Base-by-base conservation (phyloP, 2,888 invertebrate species). In the Loripinus fragilis region DNA sequence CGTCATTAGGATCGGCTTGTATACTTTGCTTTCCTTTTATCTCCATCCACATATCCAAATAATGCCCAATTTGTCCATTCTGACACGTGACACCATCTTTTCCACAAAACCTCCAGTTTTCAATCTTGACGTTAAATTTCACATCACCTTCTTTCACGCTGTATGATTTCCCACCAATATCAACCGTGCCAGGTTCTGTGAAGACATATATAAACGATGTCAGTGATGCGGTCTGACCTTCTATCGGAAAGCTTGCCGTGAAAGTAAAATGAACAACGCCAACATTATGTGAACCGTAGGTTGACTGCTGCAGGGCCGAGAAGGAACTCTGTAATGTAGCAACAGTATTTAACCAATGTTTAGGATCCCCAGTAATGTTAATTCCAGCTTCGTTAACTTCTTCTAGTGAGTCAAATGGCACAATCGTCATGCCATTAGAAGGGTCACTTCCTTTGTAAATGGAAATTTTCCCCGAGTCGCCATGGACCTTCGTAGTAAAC, bases 91-190 rank as follows among this genome's bases (percentile, higher is more conserved):
- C 74, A 23, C 66, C 64, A 25, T 8, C 38, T 0, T 28, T 35
- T 5, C 79, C 76, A 71, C 84, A 84, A 67, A 84, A 84, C 23
- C 72, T 41, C 84, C 84, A 84, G 3, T 74, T 52, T 3, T 77
- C 60, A 17, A 84, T 74, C 38, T 71, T 42, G 0, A 81, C 79
- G 65, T 80, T 81, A 52, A 84, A 84, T 68, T 84, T 84, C 65
- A 84, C 69, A 20, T 68, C 66, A 15, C 84, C 84, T 15, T 52
- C 8, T 1, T 60, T 55, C 7, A 84, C 79, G 1, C 65, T 42
- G 0, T 66, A 48, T 3, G 71, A 48, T 28, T 79, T 50, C 0
- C 78, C 81, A 60, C 48, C 73, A 1, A 79, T 70, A 0, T 70
- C 77, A 28, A 79, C 73, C 30, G 72, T 81, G 7, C 84, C 84